Base-by-base conservation (phyloP, 2,888 invertebrate species). In the Chrysina gloriosa region DNA sequence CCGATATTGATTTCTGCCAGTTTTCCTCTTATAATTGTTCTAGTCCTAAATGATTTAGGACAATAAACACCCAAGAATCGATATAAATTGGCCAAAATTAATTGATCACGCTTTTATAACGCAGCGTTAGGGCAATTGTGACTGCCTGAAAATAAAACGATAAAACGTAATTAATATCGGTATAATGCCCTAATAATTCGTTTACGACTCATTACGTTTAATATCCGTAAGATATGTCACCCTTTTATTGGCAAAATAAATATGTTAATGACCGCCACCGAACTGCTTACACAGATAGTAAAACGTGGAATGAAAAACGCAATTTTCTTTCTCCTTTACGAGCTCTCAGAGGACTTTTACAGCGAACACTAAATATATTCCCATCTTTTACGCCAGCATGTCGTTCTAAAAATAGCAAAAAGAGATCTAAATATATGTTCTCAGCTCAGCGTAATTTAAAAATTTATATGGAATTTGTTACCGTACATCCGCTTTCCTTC, bases 271-370 rank as follows among this genome's bases (percentile, higher is more conserved):
- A 39, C 42, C 7, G 3, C n/a, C 25, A 23, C 39, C 23, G 27
- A 58, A 58, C 25, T 42, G 39, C 58, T 58, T 58, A 58, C 42
- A 6, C 14, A 39, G 58, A 58, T 23, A 58, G 25, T 58, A 58
- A 58, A 58, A 16, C 42, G 16, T 21, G 25, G 14, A 42, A 58
- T 42, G 39, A 58, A 58, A 58, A 58, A 58, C 42, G 39, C 42
- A 58, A 58, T 58, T 58, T 58, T 42, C 58, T 42, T 58, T 56
- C 42, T 58, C 42, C 25, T 42, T 58, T 58, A 58, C 58, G 42
- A 58, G 14, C 58, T 25, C 39, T 27, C 14, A 7, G 25, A 58
- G 14, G 23, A 58, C 25, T 58, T 58, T 58, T 58, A 42, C 58
- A 58, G 58, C 58, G 42, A 58, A 42, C 42, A 42, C 23, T 42